Base-by-base conservation (phyloP, 2,797 vertebrate species). In the Lerista edwardsae region DNA sequence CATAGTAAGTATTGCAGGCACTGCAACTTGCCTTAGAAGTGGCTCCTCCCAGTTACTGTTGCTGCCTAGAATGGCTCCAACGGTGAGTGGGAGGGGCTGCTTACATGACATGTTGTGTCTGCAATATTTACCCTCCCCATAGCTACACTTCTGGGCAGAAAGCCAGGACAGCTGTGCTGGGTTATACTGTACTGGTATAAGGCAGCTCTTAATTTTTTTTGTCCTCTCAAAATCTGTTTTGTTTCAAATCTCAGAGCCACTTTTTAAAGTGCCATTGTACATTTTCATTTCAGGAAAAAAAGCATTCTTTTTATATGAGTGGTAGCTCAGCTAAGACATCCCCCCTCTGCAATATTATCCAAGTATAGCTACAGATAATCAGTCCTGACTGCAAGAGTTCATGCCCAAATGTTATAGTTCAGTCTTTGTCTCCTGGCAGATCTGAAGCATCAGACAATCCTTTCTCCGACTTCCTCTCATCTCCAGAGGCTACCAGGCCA, bases 351-450 rank as follows among this genome's bases (percentile, higher is more conserved):
- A 90, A 23, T 92, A 91, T 93, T 88, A 91, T 91, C 89, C 31
- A 65, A 84, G 79, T 78, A 77, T 86, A 91, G 79, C 89, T 92
- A 84, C 80, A 92, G 87, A 83, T 92, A 93, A 94, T 90, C 85
- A 93, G 92, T 90, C 55, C 73, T 83, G 87, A 41, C 84, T 72
- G 87, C 83, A 92, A 89, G 89, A 87, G 87, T 85, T 51, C 41
- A 29, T 87, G 81, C 80, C 64, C 67, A 75, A 25, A 55, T 25
- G 25, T 41, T 44, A 10, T 72, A 51, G 90, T 94, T 94, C 93
- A 86, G 86, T 94, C 89, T 92, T 61, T 39, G 82, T 83, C 79
- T 87, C 73, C 75, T 93, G 88, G 88, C 90, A 91, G 91, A 80
- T 81, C 82, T 55, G 19, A 81, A 39, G 12, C 89, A 87, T 86